Base-by-base conservation (phyloP, 2,888 invertebrate genomes). In the Melanchra persicariae region DNA sequence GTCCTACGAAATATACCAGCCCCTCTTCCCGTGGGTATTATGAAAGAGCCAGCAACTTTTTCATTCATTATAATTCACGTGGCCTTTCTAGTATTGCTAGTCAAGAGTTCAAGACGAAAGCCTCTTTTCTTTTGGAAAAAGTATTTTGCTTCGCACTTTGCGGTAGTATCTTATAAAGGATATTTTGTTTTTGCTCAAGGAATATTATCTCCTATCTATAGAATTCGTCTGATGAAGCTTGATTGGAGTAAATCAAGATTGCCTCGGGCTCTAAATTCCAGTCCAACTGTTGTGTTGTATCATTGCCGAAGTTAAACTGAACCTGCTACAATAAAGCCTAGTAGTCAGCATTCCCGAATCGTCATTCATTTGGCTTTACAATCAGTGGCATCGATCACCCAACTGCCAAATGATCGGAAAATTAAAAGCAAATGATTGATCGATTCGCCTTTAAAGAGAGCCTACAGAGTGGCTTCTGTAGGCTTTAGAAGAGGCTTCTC, bases 281-380 rank as follows among this genome's bases (percentile, higher is more conserved):
- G 15, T 17, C 26, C 17, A 22, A 19, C 37, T 30, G 12, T 19
- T 19, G 10, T 30, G 12, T 19, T 19, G 10, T 6, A 19, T 40
- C 26, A 7, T 24, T 24, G n/a, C 22, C 7, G 24, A 43, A 26
- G n/a, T 26, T 37, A 19, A 73, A 51, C 4, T 2, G 17, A 22
- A 57, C 30, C 17, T 10, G n/a, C 30, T 30, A 3, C 24, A 60
- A 24, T 54, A n/a, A 70, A 30, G 15, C 3, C 22, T 45, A 52
- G 22, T 52, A 19, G 34, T 9, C 37, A 19, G 26, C 37, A 52
- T 52, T 52, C 15, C 19, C 15, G 12, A 17, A 52, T 15, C 12
- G 26, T 37, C 37, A 65, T 74, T 54, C 30, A 66, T 24, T 43
- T 19, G 9, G n/a, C 19, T 10, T 22, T 37, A 40, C 12, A 8